These are phyloP conservation scores for Irena cyanogastra DNA, from an alignment of 2,113 vertebrate species.

Conservation along the genomic window DNA sequence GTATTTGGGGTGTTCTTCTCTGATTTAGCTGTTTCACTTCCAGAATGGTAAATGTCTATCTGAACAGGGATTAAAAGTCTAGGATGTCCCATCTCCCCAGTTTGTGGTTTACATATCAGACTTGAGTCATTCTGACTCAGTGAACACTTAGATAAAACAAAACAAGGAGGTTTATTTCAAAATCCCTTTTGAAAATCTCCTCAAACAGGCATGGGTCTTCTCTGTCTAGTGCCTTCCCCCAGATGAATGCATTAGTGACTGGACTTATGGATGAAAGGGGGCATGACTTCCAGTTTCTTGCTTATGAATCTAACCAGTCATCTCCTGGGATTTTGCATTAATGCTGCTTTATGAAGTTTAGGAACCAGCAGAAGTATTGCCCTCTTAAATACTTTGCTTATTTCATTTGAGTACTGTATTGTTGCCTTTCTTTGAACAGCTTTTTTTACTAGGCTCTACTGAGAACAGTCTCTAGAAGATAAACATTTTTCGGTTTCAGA, in stretches of 20 bases:
- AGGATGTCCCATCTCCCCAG: background rate
- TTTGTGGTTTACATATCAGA: background rate
- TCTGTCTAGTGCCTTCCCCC: background rate
- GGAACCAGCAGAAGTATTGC: background rate
- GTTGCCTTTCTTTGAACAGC: background rate
- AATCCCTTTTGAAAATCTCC: background rate
- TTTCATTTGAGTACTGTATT: background rate
- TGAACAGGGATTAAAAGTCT: background rate
- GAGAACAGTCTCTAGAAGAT: background rate
- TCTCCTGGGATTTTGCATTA: background rate
- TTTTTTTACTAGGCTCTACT: background rate
- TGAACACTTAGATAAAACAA: background rate
- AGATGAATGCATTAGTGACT: background rate
- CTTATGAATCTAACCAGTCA: background rate
- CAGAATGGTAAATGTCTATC: background rate
- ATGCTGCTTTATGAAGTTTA: background rate
- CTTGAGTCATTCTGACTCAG: background rate
- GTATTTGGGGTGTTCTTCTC: background rate
- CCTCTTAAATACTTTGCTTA: background rate
- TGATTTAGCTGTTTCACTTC: background rate
- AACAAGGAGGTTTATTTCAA: background rate
- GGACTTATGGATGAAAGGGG: background rate
- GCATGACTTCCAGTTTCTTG: background rate
- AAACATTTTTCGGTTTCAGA: background rate
- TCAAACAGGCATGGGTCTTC: background rate